These are phyloP conservation scores for Coreius guichenoti DNA, from an alignment of 2,797 vertebrate genomes.

Conservation along the genomic window DNA sequence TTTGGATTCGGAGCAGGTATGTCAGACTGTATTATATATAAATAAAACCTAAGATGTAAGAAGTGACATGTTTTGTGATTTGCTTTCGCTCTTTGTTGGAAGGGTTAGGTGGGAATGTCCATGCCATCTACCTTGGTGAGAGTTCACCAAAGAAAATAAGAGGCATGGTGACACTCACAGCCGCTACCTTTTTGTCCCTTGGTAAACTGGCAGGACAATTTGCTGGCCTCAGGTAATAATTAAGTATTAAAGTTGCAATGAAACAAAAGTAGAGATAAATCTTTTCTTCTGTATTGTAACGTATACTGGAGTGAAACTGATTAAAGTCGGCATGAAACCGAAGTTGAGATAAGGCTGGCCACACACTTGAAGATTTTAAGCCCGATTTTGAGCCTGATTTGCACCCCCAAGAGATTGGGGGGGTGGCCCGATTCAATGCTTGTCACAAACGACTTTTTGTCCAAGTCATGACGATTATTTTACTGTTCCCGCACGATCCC, in stretches of 20 bases:
- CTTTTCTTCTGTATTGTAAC: not conserved
- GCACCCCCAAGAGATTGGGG: too few species aligned
- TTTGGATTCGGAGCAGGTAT: slow-evolving; percentile 80
- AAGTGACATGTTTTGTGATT: not conserved
- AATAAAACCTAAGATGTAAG: not conserved
- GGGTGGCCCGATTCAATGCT: too few species aligned
- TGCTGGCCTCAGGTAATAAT: slow-evolving; percentile 80
- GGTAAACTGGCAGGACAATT: slow-evolving; percentile 82
- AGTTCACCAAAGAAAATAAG: slow-evolving; percentile 79
- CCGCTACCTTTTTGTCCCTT: slow-evolving; percentile 62
- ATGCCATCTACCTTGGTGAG: slow-evolving; percentile 81
- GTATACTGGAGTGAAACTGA: not conserved
- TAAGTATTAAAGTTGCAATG: not conserved
- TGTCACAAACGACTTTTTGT: too few species aligned
- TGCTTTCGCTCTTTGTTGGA: not conserved
- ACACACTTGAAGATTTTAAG: too few species aligned
- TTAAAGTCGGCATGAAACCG: not conserved
- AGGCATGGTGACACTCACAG: slow-evolving; percentile 76
- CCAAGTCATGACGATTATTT: too few species aligned
- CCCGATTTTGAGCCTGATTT: too few species aligned
- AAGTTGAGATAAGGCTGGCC: not conserved
- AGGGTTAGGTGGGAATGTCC: slow-evolving; percentile 75
- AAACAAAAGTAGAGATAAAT: not conserved
- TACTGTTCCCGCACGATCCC: too few species aligned
- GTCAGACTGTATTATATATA: not conserved